These are phyloP conservation scores for Platycercus adscitus DNA, from an alignment of 2,113 vertebrate genomes.

Conservation along the genomic window DNA sequence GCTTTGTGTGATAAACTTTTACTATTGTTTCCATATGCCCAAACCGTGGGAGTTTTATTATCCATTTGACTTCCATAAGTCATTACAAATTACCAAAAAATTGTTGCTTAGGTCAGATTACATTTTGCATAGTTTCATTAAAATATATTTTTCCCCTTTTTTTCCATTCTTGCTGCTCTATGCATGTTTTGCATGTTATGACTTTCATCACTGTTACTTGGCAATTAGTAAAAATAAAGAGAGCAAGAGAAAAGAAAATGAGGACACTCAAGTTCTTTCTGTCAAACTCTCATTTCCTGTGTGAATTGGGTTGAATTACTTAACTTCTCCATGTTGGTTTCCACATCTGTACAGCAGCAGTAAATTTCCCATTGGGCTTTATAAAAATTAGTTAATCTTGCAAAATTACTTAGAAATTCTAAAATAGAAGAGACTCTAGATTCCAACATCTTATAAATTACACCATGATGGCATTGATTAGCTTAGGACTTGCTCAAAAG, in stretches of 20 bases:
- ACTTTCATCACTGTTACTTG: not conserved
- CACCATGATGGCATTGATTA: not conserved
- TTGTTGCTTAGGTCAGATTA: not conserved
- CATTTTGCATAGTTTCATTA: not conserved
- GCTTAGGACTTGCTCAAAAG: not conserved
- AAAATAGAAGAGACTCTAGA: not conserved
- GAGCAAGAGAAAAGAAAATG: not conserved
- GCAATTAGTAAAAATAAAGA: slow-evolving; percentile 5
- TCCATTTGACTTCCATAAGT: slow-evolving; percentile 21
- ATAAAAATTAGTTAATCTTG: slow-evolving; percentile 20
- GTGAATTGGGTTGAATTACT: not conserved
- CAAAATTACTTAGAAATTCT: not conserved
- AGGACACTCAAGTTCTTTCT: not conserved
- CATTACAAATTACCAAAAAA: not conserved
- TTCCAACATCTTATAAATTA: not conserved
- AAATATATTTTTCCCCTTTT: not conserved
- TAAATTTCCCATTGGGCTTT: not conserved
- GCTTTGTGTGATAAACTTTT: not conserved
- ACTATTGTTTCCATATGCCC: slow-evolving; percentile 48
- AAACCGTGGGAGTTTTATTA: slow-evolving; percentile 16
- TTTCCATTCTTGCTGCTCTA: not conserved
- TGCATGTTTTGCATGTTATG: not conserved
- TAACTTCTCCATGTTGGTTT: not conserved
- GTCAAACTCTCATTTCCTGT: not conserved
- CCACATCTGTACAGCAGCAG: slow-evolving; percentile 10